Evolutionary conservation across 2,113 vertebrate species (phyloP).

Genomic region (Megalops atlanticus): DNA sequence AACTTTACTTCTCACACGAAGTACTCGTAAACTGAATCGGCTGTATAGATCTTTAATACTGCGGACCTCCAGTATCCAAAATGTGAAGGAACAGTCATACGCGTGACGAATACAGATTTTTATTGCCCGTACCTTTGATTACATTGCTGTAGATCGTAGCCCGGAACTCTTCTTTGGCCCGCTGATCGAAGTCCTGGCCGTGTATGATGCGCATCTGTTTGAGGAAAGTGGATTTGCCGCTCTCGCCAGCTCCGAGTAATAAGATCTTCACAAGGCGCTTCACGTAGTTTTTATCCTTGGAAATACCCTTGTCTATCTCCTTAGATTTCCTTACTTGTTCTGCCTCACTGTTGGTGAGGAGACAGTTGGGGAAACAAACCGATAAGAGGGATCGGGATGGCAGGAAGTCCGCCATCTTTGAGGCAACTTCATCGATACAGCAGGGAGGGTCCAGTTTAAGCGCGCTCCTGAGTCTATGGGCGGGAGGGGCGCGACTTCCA

Average conservation of each 20-base stretch:
- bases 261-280: slow-evolving; percentile 92
- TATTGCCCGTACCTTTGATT: slow-evolving; percentile 79
- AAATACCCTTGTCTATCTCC: slow-evolving; percentile 87
- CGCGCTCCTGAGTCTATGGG: slow-evolving; percentile 28
- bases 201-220: slow-evolving; percentile 98
- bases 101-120: no score
- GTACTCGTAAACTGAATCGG: not conserved
- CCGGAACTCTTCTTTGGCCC: slow-evolving; percentile 88
- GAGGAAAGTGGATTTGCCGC: slow-evolving; percentile 96
- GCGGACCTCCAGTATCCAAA: not conserved
- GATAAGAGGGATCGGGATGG: slow-evolving; percentile 89
- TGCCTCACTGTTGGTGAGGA: slow-evolving; percentile 85
- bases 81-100: not conserved
- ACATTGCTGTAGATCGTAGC: slow-evolving; percentile 93
- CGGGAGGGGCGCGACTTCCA: not conserved
- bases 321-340: slow-evolving; percentile 89
- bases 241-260: slow-evolving; percentile 90
- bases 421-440: slow-evolving; percentile 81
- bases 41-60: not conserved
- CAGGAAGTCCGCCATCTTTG: slow-evolving; percentile 98
- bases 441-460: slow-evolving; percentile 46
- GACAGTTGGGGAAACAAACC: slow-evolving; percentile 88
- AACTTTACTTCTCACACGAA: slow-evolving; percentile 17
- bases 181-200: slow-evolving; percentile 90
- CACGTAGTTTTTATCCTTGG: slow-evolving; percentile 86